phyloP scores from a whole-genome alignment of 2,888 invertebrate genomes.

The Copidosoma aretas region DNA sequence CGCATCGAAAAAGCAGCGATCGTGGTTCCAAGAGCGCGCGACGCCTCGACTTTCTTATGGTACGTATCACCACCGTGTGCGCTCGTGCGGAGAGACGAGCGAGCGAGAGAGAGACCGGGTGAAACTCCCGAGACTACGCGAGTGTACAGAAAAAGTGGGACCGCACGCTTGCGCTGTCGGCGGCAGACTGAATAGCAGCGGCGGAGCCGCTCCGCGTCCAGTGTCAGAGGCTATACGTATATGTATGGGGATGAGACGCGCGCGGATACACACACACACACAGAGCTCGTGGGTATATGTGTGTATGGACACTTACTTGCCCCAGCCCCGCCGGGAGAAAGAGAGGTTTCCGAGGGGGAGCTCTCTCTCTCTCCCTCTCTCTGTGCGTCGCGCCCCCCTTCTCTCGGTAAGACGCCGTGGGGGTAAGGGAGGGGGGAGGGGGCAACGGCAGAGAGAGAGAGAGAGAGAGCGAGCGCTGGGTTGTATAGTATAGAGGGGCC shows the following conservation, averaged over 20 bases:
- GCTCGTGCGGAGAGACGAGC: background rate
- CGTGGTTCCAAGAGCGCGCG: no score
- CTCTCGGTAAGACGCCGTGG: constrained; percentile 6
- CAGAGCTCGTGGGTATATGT: no score
- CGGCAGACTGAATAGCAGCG: constrained; percentile 51
- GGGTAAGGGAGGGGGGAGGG: constrained; percentile 16
- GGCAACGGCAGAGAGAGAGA: background rate
- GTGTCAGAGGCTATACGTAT: no score
- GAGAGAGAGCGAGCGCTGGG: constrained; percentile 6
- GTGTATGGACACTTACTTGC: no score
- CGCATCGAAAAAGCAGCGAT: no score
- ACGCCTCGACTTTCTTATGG: no score
- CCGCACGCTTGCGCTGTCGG: constrained; percentile 58
- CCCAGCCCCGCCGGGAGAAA: constrained; percentile 5
- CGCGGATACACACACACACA: constrained; percentile 33
- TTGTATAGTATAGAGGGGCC: no score
- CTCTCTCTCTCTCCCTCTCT: background rate
- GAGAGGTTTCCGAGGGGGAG: constrained; percentile 1
- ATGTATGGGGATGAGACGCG: constrained; percentile 31
- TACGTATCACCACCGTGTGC: no score
- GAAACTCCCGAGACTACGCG: background rate
- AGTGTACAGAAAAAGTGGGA: constrained; percentile 22
- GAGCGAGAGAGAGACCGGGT: background rate
- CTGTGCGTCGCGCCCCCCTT: background rate
- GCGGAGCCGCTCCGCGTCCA: constrained; percentile 17